Evolutionary conservation across 2,797 vertebrate genomes (phyloP).

Genomic region (Leucoraja ocellata): DNA sequence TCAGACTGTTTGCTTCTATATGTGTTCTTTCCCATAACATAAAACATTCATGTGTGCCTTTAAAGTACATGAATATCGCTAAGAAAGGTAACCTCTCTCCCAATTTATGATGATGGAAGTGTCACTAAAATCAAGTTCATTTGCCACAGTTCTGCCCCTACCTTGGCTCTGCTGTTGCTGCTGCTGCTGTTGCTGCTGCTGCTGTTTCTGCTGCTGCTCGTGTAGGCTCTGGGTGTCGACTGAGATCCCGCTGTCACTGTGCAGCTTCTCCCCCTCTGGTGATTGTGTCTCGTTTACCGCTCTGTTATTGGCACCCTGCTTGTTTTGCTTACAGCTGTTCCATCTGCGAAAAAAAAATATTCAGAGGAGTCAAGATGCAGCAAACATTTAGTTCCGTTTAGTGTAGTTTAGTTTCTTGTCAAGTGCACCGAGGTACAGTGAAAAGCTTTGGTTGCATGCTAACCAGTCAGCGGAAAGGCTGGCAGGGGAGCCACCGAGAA

Average conservation of each 20-base stretch:
- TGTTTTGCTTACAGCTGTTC: slow-evolving; percentile 97
- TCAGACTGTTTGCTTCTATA: no score
- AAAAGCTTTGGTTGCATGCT: no score
- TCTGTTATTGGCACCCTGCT: slow-evolving; percentile 85
- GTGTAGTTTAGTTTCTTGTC: no score
- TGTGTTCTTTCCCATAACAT: background rate
- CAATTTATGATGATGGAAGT: background rate
- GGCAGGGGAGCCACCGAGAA: no score
- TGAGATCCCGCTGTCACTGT: slow-evolving; percentile 95
- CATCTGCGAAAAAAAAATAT: slow-evolving; percentile 61
- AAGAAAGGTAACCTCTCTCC: background rate
- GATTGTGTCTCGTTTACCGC: slow-evolving; percentile 87
- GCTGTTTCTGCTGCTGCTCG: slow-evolving; percentile 72
- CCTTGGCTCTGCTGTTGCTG: slow-evolving; percentile 25
- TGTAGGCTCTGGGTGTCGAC: slow-evolving; percentile 94
- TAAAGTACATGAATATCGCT: background rate
- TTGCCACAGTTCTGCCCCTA: background rate
- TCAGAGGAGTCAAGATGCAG: slow-evolving; percentile 18
- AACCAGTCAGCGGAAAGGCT: no score
- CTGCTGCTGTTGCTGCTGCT: slow-evolving; percentile 64
- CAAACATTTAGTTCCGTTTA: no score
- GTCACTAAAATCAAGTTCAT: background rate
- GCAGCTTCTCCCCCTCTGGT: slow-evolving; percentile 91
- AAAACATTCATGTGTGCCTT: no score
- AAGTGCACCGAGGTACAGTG: no score